Percentiles rank a stretch among this genome's conserved stretches.
These are phyloP conservation scores for Ochotona curzoniae DNA, from an alignment of 2,113 vertebrate genomes.

Conservation along the genomic window DNA sequence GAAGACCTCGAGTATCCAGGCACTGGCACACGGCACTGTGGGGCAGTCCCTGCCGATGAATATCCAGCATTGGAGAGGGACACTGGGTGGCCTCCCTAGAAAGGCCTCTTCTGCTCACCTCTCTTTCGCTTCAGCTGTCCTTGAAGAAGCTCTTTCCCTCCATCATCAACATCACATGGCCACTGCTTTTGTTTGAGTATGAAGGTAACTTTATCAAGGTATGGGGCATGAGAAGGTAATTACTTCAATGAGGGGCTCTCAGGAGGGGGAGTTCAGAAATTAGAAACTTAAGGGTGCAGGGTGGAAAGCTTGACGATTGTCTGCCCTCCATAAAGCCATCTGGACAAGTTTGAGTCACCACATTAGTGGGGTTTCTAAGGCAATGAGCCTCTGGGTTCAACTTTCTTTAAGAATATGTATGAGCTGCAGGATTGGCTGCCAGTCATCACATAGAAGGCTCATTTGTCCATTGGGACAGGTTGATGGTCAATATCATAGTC, in stretches of 20 bases:
- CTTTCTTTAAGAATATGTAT: background rate
- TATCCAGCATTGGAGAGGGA: background rate
- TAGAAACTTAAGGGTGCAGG: background rate
- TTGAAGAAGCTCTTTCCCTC: slow-evolving; percentile 85
- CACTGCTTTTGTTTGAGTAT: slow-evolving; percentile 75
- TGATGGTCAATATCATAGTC: background rate
- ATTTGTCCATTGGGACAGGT: slow-evolving; percentile 3
- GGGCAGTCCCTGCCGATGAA: slow-evolving; percentile 79
- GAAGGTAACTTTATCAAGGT: slow-evolving; percentile 84
- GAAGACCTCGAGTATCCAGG: slow-evolving; percentile 84
- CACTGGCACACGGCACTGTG: slow-evolving; percentile 82
- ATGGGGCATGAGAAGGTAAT: background rate
- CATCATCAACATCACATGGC: slow-evolving; percentile 84
- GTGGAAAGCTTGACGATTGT: background rate
- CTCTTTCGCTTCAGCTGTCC: slow-evolving; percentile 77
- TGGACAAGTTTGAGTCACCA: background rate
- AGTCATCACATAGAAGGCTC: background rate
- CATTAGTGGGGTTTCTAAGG: slow-evolving; percentile 24
- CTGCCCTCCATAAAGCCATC: background rate
- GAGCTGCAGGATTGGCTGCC: background rate
- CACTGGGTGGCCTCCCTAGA: background rate
- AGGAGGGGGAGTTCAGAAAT: background rate
- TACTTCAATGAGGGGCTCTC: background rate
- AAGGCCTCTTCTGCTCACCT: background rate
- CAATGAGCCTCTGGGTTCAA: background rate